Evolutionary conservation across 1,140 invertebrate genomes (phyloP).

Genomic region (Dendrolimus kikuchii): DNA sequence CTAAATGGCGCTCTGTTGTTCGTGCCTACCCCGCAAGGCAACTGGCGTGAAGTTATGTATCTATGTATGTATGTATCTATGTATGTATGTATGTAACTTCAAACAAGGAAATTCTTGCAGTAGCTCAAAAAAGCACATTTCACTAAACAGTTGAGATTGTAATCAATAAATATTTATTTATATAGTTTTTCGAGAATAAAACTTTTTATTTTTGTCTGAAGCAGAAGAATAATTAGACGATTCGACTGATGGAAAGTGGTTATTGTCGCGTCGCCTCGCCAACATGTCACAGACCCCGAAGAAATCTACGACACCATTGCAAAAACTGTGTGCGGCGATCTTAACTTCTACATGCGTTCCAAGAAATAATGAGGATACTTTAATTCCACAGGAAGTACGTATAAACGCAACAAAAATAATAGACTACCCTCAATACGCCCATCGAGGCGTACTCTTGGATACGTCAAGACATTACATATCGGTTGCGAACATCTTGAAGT

Average conservation of each 20-base stretch:
- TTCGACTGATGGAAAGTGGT: background rate
- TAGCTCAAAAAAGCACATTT: no score
- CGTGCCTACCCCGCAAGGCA: no score
- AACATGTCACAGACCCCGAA: no score
- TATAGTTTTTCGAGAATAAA: background rate
- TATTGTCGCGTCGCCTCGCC: background rate
- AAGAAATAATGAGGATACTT: background rate
- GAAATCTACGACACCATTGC: no score
- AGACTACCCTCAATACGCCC: conserved; percentile 82
- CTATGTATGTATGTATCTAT: no score
- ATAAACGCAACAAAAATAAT: conserved; percentile 37
- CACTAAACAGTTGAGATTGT: background rate
- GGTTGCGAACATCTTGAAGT: conserved; percentile 75
- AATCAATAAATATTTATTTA: conserved; percentile 1
- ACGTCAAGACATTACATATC: conserved; percentile 88
- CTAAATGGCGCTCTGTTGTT: no score
- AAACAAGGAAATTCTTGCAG: no score
- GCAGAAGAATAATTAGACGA: background rate
- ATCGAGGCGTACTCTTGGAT: conserved; percentile 87
- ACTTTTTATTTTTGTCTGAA: conserved; percentile 5
- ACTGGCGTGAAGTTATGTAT: no score
- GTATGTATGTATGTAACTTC: no score
- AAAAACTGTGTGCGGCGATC: no score
- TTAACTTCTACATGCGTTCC: no score
- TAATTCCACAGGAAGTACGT: conserved; percentile 30